A percentile compares a stretch with the other conserved stretches of the same genome.
Conservation (phyloP, 1,140 invertebrate genomes). For the Diachasma alloeum region DNA sequence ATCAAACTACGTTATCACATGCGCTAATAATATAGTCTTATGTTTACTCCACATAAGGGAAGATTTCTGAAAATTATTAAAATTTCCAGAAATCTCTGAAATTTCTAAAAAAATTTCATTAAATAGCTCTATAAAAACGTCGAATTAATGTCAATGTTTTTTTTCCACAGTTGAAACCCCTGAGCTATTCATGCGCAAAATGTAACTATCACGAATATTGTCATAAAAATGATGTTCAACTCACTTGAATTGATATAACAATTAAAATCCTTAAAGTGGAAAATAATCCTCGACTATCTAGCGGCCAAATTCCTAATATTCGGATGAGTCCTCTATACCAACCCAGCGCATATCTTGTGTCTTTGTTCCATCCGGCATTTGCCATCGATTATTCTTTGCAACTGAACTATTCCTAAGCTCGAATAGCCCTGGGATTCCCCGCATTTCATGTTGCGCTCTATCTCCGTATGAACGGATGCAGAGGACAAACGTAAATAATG, state of each 20-base stretch:
- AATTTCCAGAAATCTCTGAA: too few species aligned
- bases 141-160: too few species aligned
- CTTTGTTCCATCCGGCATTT: not conserved
- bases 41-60: too few species aligned
- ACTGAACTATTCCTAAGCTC: not conserved
- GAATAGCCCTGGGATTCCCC: not conserved
- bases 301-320: not conserved
- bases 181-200: too few species aligned
- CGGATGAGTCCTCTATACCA: not conserved
- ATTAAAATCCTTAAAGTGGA: not conserved
- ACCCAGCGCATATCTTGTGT: constrained; percentile 4
- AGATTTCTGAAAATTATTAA: too few species aligned
- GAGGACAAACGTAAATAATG: not conserved
- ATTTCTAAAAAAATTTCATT: too few species aligned
- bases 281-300: not conserved
- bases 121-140: too few species aligned
- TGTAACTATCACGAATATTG: too few species aligned
- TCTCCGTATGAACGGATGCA: not conserved
- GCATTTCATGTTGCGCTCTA: not conserved
- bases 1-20: too few species aligned
- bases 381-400: not conserved
- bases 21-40: too few species aligned
- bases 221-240: not conserved
- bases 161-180: too few species aligned
- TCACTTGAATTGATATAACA: not conserved